Conservation (phyloP, 2,797 vertebrate genomes). For the Coendou prehensilis region DNA sequence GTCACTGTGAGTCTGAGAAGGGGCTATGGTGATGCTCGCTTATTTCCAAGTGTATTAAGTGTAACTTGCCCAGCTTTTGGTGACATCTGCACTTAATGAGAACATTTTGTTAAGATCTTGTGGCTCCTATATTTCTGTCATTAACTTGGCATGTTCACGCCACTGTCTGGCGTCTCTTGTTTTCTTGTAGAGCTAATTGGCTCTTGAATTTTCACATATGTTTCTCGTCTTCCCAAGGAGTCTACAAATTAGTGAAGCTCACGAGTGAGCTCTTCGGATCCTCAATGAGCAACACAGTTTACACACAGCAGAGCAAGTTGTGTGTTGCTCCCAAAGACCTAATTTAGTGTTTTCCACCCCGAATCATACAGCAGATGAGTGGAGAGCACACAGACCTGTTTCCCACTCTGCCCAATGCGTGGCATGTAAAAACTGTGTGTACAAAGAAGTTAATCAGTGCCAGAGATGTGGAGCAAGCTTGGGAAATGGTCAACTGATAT, state of each 20-base stretch:
- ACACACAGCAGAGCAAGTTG: not conserved
- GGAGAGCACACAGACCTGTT: not conserved
- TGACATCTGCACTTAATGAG: slow-evolving; percentile 9
- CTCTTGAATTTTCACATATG: not conserved
- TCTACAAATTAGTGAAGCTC: not conserved
- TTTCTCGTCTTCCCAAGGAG: slow-evolving; percentile 7
- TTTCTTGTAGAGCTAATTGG: not conserved
- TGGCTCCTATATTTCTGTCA: not conserved
- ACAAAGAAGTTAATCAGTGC: not conserved
- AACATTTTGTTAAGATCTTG: not conserved
- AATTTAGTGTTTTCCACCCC: not conserved
- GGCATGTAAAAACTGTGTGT: not conserved
- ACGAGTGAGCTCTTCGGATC: not conserved
- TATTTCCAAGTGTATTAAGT: slow-evolving; percentile 34
- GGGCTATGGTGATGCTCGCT: not conserved
- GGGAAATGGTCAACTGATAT: not conserved
- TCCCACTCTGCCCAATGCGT: not conserved
- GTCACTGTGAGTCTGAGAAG: not conserved
- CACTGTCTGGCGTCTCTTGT: not conserved
- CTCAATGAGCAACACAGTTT: not conserved
- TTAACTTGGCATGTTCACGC: not conserved
- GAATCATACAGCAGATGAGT: not conserved
- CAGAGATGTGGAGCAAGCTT: not conserved
- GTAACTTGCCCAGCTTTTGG: not conserved
- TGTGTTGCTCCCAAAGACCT: not conserved